Evolutionary conservation across 2,888 invertebrate genomes (phyloP), one percentile per base, ranked within the genome.

Genomic region (Dione vanillae): DNA sequence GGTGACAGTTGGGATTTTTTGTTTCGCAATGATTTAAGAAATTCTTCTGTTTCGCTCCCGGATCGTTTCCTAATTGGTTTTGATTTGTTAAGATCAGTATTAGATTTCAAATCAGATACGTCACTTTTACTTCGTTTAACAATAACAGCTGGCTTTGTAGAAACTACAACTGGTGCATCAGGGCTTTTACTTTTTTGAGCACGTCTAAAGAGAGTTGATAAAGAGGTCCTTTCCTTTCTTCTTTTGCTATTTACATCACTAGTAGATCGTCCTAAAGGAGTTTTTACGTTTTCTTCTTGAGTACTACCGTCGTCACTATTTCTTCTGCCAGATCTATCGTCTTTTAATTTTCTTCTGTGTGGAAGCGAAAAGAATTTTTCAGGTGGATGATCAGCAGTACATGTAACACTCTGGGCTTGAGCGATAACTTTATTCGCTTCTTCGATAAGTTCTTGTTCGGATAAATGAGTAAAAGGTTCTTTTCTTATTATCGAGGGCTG

Each of bases 391-490:
- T 94, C 94, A 16, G 95, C 94, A 52, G 94, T 95, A 84, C 96
- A 97, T 70, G 95, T 95, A 75, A 97, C 94, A 81, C 95, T 95
- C 77, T 95, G 95, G 0, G 96, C 97, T 85, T 97, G 96, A 35
- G 95, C 95, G 65, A 96, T 90, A 43, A 97, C 96, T 81, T 94
- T 94, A 74, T 96, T 96, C 41, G 96, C 96, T 92, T 97, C 97
- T 81, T 96, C 94, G 61, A 96, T 96, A 61, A 97, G 94, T 83
- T 96, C 95, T 82, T 96, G 94, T 82, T 96, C 95, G 69, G 96
- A 96, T 49, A 95, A 92, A 80, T 96, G 95, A 62, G 95, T 95
- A 77, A 96, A 95, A 73, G 96, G 94, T 79, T 93, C 92, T 76
- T 89, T 92, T 78, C 93, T 85, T 56, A 89, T 80, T 65, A 82